Evolutionary conservation across 1,140 invertebrate species (phyloP), one percentile per base, ranked within the genome.

Genomic region (Ruditapes philippinarum): DNA sequence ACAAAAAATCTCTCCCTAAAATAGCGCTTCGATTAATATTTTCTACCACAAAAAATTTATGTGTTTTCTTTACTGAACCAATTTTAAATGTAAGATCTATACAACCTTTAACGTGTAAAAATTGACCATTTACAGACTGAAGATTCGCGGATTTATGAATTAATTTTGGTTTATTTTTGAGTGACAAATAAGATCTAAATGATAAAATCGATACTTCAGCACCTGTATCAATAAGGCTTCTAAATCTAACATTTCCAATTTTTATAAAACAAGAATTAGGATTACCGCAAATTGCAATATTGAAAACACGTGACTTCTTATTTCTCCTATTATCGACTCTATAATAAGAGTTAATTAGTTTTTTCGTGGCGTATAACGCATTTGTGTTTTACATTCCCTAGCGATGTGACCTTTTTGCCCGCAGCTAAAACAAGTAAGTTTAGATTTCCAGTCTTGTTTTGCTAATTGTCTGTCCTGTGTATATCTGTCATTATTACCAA

Each of bases 191-290:
- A n/a, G n/a, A n/a, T n/a, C n/a, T n/a, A n/a, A n/a, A n/a, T n/a
- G 31, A 74, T 36, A 74, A 49, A 85, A 65, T 4, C 51, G 51
- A 78, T 1, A 87, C 74, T 42, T 65, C 70, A 3, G 70, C 57
- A 4, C 74, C 74, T 49, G 70, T 87, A 25, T 87, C 84, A 65
- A 78, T 54, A 51, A 84, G 45, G 28, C 25, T 11, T 84, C 81
- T 68, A 45, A 40, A 68, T 70, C 25, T 70, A 25, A 51, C 2
- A 33, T 73, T 68, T 45, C 45, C 40, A 45, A 84, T 70, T 45
- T 84, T 40, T 5, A 84, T 33, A 3, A 84, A 33, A 51, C 36
- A 70, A 17, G 60, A 70, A 49, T 84, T 84, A n/a, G 65, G 81
- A 73, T 73, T 25, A 14, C 81, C 81, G n/a, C n/a, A n/a, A n/a